Base-by-base conservation (phyloP, 2,113 vertebrate species). In the Nesogale talazaci region DNA sequence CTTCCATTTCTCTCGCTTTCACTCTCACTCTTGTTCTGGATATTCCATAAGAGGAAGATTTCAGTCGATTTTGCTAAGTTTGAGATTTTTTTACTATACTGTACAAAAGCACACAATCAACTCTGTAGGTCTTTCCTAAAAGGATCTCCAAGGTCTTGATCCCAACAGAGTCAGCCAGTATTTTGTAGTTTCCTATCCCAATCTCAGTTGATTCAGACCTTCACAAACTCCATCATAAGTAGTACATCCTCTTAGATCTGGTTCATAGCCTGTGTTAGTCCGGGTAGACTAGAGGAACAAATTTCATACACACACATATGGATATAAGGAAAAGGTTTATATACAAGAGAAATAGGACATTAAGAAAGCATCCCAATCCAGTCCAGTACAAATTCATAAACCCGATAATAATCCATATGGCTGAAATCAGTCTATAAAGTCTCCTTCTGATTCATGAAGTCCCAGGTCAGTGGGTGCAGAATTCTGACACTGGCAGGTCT, bases 61-160 rank as follows among this genome's bases (percentile, higher is more conserved):
- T 61, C 72, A 86, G 52, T 8, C 91, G 46, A 75, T 0, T 6
- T 22, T 91, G 3, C 22, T 20, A 27, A 14, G 38, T 23, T 40
- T 91, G 63, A 92, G 29, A 77, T 76, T 91, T 69, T 20, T 75
- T 78, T 74, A 86, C 42, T 17, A 52, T 78, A 92, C 88, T 76
- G 19, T 8, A 75, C 65, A 70, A 92, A 90, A 72, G 19, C 8
- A 75, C 65, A 70, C 2, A 23, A 8, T 6, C 4, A 38, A 77
- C 22, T 84, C 78, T 69, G 5, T 78, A 72, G 23, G 65, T 83
- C 15, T 38, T 93, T 92, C 29, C 27, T 57, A 31, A 94, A 75
- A 72, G 14, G 10, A 9, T 1, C 74, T 80, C 34, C 6, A 12
- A 38, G 31, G 15, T 23, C 15, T 20, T 75, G 87, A 31, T 42